Base-by-base conservation (phyloP, 1,140 invertebrate species). In the Drosophila equinoxialis region DNA sequence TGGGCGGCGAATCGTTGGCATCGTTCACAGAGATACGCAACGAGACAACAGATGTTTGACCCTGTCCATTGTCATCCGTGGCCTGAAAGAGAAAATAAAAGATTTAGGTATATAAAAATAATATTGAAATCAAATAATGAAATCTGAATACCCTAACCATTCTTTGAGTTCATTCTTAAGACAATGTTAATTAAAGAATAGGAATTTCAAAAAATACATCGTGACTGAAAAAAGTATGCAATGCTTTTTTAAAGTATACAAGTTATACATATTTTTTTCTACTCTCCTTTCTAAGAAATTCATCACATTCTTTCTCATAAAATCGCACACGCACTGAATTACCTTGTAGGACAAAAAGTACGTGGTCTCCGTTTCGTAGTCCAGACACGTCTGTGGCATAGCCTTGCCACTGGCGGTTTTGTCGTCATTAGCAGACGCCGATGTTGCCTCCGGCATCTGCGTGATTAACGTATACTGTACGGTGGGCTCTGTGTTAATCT, bases 281-380 rank as follows among this genome's bases (percentile, higher is more conserved):
- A 23, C 11, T 20, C 3, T 20, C 37, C 41, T 58, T 64, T 41
- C 26, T 20, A 64, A 45, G 35, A 60, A 48, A 54, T 23, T 51
- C 35, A 48, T 1, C 30, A 14, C 14, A 11, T 14, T 33, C 45
- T 59, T 14, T 51, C 42, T 57, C 54, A 26, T 65, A 63, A 65
- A 30, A 30, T n/a, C 58, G 45, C 68, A 33, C 74, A 90, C 79
- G 85, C 91, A 45, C 14, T 23, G 45, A 23, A 51, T 51, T 51
- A 97, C 96, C 93, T 97, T 96, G 79, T 97, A 97, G 51, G 96
- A 96, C 30, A 99, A 93, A 84, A 96, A 96, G 92, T 98, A 98
- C 75, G 95, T 95, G 17, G 94, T 94, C 84, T 96, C 95, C 14
- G 95, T 94, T 93, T 98, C 98, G 90, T 95, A 98, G 93, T 99